A percentile compares a stretch with the other conserved stretches of the same genome.
These are phyloP conservation scores for Acanthacorydalis orientalis DNA, from an alignment of 2,888 invertebrate species.

Conservation along the genomic window DNA sequence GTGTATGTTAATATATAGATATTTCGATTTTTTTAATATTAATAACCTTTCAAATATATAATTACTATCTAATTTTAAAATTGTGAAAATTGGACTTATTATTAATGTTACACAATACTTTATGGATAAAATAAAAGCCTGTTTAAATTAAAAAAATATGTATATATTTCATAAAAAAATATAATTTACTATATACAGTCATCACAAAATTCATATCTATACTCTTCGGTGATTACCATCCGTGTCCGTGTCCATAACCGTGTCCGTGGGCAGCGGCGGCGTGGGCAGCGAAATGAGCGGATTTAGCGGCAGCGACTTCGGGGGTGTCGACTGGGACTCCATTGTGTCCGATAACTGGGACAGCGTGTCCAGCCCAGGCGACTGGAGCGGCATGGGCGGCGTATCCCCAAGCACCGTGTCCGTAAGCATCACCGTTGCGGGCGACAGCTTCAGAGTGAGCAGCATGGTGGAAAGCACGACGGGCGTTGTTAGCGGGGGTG, in stretches of 20 bases:
- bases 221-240: no score
- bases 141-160: no score
- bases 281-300: conserved; percentile 3
- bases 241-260: background rate
- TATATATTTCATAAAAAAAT: no score
- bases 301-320: conserved; percentile 8
- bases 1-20: no score
- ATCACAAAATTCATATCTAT: no score
- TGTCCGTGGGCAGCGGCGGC: background rate
- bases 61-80: no score
- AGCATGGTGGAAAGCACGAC: conserved; percentile 34
- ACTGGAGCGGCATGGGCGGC: conserved; percentile 3
- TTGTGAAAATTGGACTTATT: no score
- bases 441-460: conserved; percentile 30
- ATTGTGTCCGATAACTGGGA: conserved; percentile 17
- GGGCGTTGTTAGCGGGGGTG: conserved; percentile 31
- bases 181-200: no score
- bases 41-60: no score
- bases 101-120: no score
- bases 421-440: conserved; percentile 16
- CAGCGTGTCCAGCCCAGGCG: conserved; percentile 22
- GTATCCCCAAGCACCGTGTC: background rate
- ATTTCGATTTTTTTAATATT: no score
- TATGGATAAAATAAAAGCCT: no score
- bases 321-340: conserved; percentile 18